Base-by-base conservation (phyloP, 2,888 invertebrate species). In the Panzeria rudis region DNA sequence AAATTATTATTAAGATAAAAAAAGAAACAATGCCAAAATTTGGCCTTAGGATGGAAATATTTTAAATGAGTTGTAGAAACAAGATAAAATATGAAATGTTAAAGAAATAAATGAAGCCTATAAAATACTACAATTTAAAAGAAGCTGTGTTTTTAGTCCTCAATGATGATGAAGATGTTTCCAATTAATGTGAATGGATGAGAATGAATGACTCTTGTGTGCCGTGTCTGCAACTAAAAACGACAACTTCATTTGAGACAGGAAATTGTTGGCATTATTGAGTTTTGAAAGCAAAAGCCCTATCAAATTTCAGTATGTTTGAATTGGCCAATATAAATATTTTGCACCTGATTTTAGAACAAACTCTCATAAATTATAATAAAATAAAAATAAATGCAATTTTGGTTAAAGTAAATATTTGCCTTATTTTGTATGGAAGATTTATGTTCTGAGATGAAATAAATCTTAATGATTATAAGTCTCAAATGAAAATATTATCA, bases 181-280 rank as follows among this genome's bases (percentile, higher is more conserved):
- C 76, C 77, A 73, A 66, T 79, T 73, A 83, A 79, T 72, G 78
- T 41, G 69, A 38, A 78, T 69, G 77, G 32, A 76, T 47, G 69
- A 3, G 17, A 69, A 50, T 69, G 68, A 77, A 69, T 76, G 76
- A 64, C 71, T 72, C 41, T 62, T 61, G 59, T 68, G 9, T 61
- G 64, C 23, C 1, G 17, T 25, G 71, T 59, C 32, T 69, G 69
- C 29, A 59, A 35, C 44, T n/a, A 4, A 68, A 29, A 80, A 64
- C 50, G 66, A 81, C 61, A 62, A 64, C 69, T 62, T 50, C 20
- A 76, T 82, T 76, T 82, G 56, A 76, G 76, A 80, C 80, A 84
- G 80, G 84, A 80, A 80, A 84, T 76, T 59, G 73, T 68, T 84
- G 83, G 83, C 83, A 84, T 83, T 77, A 50, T 73, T 50, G 66